Base-by-base conservation (phyloP, 2,113 vertebrate species). In the Caranx melampygus region DNA sequence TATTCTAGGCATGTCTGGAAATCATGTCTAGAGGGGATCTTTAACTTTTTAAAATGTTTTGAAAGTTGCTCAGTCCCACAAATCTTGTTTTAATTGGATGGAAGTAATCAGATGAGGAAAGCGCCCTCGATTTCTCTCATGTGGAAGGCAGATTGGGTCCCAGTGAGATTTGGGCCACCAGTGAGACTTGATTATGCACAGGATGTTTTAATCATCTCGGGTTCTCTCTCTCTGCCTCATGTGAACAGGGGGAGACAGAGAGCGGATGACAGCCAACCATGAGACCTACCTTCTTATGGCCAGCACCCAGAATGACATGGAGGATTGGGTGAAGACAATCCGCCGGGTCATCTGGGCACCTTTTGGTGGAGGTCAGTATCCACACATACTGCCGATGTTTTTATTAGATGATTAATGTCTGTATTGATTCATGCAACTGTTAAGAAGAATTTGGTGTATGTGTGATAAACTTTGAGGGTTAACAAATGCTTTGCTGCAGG, bases 221-320 rank as follows among this genome's bases (percentile, higher is more conserved):
- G 42, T 84, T 57, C 1, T 90, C 57, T 90, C 26, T 94, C 52
- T 90, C 26, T 94, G 51, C 92, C 52, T 40, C 57, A 7, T 66
- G 75, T 80, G 49, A 72, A 35, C 90, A 99, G 98, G 97, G 92
- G 96, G 94, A 81, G 97, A 99, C 87, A 95, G 96, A 81, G 97
- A 99, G 91, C 97, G 98, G 93, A 99, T 99, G 98, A 99, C 98
- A 93, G 94, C 96, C 79, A 98, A 97, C 92, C 97, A 99, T 99
- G 98, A 99, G 93, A 99, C 97, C 0, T 99, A 99, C 88, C 97
- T 99, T n/a, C 97, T 99, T 88, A 99, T 99, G 98, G 97, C 98
- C 68, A 97, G 96, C 94, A 97, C 97, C 60, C 98, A 99, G 95
- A 99, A 96, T 95, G 98, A 99, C 92, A 99, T 99, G 98, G 98